Base-by-base conservation (phyloP, 2,888 invertebrate species). In the Cecidostiba fungosa region DNA sequence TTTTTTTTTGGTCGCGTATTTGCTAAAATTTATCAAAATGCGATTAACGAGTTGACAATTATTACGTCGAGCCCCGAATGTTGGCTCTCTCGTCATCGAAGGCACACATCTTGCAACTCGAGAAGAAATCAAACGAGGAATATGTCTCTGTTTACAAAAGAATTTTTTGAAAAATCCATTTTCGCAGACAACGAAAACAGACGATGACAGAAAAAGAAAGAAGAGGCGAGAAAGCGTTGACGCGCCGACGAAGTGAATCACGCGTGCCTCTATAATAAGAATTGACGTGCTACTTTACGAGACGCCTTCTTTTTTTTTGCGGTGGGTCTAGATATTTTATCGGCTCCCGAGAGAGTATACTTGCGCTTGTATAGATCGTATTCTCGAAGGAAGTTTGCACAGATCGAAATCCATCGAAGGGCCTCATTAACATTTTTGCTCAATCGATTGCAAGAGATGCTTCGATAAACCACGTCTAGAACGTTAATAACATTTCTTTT, bases 131-230 rank as follows among this genome's bases (percentile, higher is more conserved):
- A 47, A 47, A 47, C 16, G 16, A 47, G n/a, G 5, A 6, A 8
- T 54, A 54, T n/a, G n/a, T 54, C 54, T n/a, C 54, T 54, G 54
- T 54, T 54, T 54, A 3, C 16, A 19, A n/a, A 54, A 4, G 54
- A 54, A 54, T 54, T 19, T 54, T 4, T n/a, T 4, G 5, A 54
- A 54, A n/a, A n/a, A n/a, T n/a, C n/a, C 89, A 88, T 83, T 83
- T 87, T 87, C 88, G 54, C 54, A 88, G 87, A 36, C 70, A 62
- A 26, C 87, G 87, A 82, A 74, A 54, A 16, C 36, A 66, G 23
- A 16, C 19, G 69, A 10, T 0, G 69, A 47, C 12, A 23, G 29
- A 32, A 8, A 32, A 16, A 69, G 69, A 47, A 36, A 29, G 79
- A 23, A 50, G 39, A 66, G 19, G 12, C 72, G 73, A 43, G 50